Evolutionary conservation across 2,113 vertebrate species (phyloP), one percentile per base, ranked within the genome.

Genomic region (Vulpes vulpes): DNA sequence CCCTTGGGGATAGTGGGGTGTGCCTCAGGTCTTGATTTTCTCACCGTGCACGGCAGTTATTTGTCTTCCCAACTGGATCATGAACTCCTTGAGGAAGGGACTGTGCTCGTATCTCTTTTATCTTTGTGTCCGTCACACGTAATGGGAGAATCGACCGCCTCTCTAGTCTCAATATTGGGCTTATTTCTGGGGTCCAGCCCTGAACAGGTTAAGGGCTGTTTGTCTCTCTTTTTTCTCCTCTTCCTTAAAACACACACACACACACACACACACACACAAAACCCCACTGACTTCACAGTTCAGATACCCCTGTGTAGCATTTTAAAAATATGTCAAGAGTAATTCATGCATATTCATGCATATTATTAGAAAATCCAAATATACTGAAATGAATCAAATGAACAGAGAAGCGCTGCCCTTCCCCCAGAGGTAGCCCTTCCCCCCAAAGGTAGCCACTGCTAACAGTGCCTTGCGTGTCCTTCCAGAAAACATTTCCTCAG

Each of bases 11-110:
- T 38, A 16, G 19, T 17, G 4, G 59, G 25, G 65, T 35, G 30
- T 51, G 91, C 23, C 30, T 5, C 2, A 3, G 67, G 30, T 60
- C 60, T 32, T 27, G 60, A 38, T 19, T 8, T 43, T 60, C 53
- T 69, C n/a, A 0, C 22, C 43, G 14, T 15, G 9, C 17, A 1
- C 9, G 20, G 62, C 15, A 6, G 0, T 55, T 8, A 7, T 8
- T 30, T 57, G 67, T 55, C 67, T 71, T 55, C 49, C 60, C 67
- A 14, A 0, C 35, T 60, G 51, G 59, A 32, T 49, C 10, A 10
- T 0, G 82, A 32, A 43, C 23, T 71, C 60, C 62, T 49, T 11
- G n/a, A 38, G 30, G 8, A 60, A 64, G 12, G 23, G 25, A 14
- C 11, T 38, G 19, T 20, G 71, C 55, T 65, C 22, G 8, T 30